Percentiles rank a stretch among this genome's conserved stretches.
phyloP scores from a whole-genome alignment of 2,113 vertebrate genomes.

The Chroicocephalus ridibundus region DNA sequence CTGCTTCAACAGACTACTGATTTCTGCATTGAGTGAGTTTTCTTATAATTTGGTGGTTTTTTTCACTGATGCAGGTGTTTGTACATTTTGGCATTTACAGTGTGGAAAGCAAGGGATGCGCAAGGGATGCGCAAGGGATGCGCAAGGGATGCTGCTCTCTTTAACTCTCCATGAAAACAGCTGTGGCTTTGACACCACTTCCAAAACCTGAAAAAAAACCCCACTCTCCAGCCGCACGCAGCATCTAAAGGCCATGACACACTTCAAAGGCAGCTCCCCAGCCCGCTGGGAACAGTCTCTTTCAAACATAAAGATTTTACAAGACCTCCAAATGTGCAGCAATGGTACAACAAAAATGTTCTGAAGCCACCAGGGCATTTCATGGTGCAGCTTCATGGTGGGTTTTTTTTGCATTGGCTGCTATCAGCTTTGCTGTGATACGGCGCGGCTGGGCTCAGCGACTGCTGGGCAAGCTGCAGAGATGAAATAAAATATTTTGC shows the following conservation, averaged over 20 bases:
- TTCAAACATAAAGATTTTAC: not conserved
- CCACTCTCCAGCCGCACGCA: not conserved
- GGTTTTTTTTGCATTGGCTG: not conserved
- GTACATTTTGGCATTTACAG: not conserved
- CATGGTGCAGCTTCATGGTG: rapidly evolving
- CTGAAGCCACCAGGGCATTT: not conserved
- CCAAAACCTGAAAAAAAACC: not conserved
- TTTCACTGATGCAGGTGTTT: not conserved
- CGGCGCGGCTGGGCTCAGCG: not conserved
- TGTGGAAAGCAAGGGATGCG: not conserved
- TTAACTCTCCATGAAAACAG: not conserved
- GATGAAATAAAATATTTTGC: not conserved
- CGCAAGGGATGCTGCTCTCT: not conserved
- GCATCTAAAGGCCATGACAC: not conserved
- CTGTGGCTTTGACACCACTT: not conserved
- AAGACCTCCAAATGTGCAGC: not conserved
- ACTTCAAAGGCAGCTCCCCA: not conserved
- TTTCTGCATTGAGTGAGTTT: not conserved
- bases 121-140: not conserved
- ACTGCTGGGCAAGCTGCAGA: not conserved
- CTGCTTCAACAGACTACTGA: not conserved
- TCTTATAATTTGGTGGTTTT: rapidly evolving
- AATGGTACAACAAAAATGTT: not conserved
- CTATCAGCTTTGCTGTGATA: not conserved
- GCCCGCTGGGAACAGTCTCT: not conserved